Conservation (phyloP, 2,888 invertebrate species). For the Leucania comma region DNA sequence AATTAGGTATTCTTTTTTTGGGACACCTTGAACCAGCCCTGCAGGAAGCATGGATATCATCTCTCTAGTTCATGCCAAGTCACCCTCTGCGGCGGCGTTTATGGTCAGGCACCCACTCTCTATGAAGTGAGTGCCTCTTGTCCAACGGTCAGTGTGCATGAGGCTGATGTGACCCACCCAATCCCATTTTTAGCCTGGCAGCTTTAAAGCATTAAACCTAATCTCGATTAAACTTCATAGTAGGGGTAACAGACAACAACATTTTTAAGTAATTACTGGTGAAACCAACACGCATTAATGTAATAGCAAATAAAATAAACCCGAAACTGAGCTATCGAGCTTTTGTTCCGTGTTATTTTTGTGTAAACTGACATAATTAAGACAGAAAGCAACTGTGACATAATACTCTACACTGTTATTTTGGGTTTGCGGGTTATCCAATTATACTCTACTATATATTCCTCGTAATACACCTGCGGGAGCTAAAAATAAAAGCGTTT, state of each 20-base stretch:
- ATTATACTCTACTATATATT: constrained; percentile 37
- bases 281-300: constrained; percentile 64
- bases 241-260: constrained; percentile 55
- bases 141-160: no score
- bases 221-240: constrained; percentile 32
- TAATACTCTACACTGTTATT: constrained; percentile 20
- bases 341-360: constrained; percentile 64
- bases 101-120: no score
- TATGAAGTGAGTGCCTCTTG: no score
- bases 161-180: no score
- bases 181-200: no score
- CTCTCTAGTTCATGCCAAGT: no score
- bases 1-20: no score
- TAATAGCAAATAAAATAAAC: constrained; percentile 64
- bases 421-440: constrained; percentile 14
- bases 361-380: constrained; percentile 41
- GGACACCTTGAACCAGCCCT: no score
- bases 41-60: no score
- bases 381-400: constrained; percentile 24
- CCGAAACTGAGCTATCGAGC: constrained; percentile 54
- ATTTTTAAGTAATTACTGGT: constrained; percentile 70
- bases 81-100: no score
- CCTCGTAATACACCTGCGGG: constrained; percentile 33
- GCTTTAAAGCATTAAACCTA: neutral
- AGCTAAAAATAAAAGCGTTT: constrained; percentile 42